phyloP scores from a whole-genome alignment of 2,113 vertebrate genomes.

The Grammomys surdaster region DNA sequence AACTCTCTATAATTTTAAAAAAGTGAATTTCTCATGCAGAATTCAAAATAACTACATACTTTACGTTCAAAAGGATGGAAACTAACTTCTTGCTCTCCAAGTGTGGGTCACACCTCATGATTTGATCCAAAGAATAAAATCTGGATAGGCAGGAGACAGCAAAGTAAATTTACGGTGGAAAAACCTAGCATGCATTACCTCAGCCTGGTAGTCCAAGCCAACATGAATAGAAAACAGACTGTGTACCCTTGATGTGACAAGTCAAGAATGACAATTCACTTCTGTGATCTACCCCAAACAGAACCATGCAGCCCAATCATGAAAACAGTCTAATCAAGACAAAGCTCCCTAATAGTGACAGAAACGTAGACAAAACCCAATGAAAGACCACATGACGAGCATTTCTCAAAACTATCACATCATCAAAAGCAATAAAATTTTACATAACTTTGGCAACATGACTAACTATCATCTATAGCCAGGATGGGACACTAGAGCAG shows the following conservation, averaged over 20 bases:
- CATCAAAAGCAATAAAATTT: conserved; percentile 1
- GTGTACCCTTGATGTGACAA: not conserved
- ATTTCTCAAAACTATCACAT: conserved; percentile 9
- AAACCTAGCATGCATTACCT: not conserved
- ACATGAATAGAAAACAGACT: not conserved
- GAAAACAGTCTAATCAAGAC: not conserved
- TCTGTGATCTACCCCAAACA: not conserved
- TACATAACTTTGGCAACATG: not conserved
- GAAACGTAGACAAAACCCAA: not conserved
- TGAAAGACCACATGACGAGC: not conserved
- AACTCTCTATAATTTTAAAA: not conserved
- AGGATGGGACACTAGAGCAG: conserved; percentile 18
- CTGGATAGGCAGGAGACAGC: not conserved
- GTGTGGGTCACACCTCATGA: not conserved
- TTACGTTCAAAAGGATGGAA: not conserved
- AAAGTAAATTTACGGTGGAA: not conserved
- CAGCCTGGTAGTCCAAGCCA: not conserved
- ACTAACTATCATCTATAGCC: not conserved
- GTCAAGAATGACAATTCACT: not conserved
- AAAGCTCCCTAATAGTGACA: not conserved
- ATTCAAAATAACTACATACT: conserved; percentile 40
- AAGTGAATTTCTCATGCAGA: not conserved
- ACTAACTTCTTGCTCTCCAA: not conserved
- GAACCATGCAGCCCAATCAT: not conserved
- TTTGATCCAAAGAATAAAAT: not conserved